Evolutionary conservation across 2,797 vertebrate species (phyloP).

Genomic region (Xyrichtys novacula): DNA sequence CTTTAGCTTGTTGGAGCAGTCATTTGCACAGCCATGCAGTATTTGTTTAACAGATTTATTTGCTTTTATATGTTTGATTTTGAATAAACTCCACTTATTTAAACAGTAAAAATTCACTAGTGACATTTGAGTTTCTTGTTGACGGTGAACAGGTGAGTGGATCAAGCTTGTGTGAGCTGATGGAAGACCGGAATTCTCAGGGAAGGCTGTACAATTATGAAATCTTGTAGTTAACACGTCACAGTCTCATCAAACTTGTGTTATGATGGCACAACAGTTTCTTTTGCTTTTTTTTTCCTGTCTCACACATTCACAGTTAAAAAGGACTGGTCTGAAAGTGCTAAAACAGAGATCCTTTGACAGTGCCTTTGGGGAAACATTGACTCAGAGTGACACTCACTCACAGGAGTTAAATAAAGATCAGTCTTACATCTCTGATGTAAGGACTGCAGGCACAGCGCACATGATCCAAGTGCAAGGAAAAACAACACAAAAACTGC

Average conservation of each 20-base stretch:
- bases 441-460: constrained; percentile 29
- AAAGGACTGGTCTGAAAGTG: not conserved
- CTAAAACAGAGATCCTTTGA: constrained; percentile 16
- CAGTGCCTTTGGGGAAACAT: not conserved
- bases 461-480: constrained; percentile 16
- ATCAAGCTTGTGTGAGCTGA: not conserved
- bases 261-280: not conserved
- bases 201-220: not conserved
- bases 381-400: not conserved
- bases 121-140: constrained; percentile 10
- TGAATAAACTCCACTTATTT: constrained; percentile 68
- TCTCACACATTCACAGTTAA: not conserved
- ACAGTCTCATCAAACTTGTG: not conserved
- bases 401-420: constrained; percentile 4
- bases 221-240: not conserved
- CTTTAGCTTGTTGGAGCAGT: constrained; percentile 48
- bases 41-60: constrained; percentile 47
- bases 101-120: constrained; percentile 19
- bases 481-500: not conserved
- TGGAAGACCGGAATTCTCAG: not conserved
- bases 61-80: constrained; percentile 62
- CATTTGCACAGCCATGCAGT: constrained; percentile 62
- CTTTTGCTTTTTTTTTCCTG: not conserved
- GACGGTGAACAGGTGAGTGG: not conserved
- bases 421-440: constrained; percentile 14